phyloP scores from a whole-genome alignment of 2,797 vertebrate species.

The Sphaeramia orbicularis region DNA sequence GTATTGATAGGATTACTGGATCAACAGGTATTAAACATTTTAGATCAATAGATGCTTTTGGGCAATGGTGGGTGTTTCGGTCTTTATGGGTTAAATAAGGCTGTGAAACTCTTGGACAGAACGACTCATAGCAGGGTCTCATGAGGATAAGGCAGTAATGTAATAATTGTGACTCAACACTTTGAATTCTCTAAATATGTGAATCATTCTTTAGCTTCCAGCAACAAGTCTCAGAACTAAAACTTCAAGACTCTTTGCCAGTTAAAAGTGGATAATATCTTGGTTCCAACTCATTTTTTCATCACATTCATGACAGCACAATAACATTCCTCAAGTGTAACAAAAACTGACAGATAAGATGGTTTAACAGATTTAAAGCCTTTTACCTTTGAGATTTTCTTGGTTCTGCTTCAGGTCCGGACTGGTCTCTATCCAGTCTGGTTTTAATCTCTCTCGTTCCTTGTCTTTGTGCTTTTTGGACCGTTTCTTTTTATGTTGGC shows the following conservation, averaged over 20 bases:
- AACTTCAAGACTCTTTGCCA: background rate
- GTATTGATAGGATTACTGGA: too few relatives aligned
- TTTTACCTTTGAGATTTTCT: constrained; percentile 80
- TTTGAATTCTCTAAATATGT: constrained; percentile 15
- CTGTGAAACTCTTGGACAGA: too few relatives aligned
- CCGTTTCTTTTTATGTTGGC: constrained; percentile 86
- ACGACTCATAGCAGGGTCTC: too few relatives aligned
- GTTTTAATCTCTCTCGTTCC: constrained; percentile 83
- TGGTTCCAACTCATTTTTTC: background rate
- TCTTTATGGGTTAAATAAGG: too few relatives aligned
- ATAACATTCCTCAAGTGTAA: background rate
- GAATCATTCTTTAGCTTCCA: constrained; percentile 16
- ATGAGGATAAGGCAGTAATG: too few relatives aligned
- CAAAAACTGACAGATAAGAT: background rate
- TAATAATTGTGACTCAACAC: background rate
- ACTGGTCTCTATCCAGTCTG: constrained; percentile 84
- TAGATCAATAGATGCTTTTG: too few relatives aligned
- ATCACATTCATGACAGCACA: background rate
- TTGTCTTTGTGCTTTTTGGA: constrained; percentile 89
- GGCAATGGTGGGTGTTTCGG: too few relatives aligned
- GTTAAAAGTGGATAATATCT: constrained; percentile 19
- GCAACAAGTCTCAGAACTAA: constrained; percentile 22
- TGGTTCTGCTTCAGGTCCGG: constrained; percentile 82
- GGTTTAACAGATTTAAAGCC: constrained; percentile 11
- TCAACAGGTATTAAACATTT: too few relatives aligned